Evolutionary conservation across 92 coral and sea anemone genomes (phyloP).

Genomic region (Parazoanthus swiftii): DNA sequence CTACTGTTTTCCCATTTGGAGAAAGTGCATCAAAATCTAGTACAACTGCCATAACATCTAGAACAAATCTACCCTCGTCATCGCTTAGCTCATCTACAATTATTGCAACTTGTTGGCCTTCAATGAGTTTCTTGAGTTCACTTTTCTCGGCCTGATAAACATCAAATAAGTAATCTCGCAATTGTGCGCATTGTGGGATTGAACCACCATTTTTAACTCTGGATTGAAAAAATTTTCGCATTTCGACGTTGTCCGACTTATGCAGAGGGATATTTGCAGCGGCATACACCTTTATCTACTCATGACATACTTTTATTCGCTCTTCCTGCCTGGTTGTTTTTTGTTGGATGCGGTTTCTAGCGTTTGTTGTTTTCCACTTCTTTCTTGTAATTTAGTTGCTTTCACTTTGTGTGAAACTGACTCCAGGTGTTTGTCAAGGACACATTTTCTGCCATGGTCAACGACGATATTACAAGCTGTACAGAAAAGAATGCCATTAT

Average conservation of each 20-base stretch:
- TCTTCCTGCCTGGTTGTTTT: no score
- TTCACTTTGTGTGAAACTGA: no score
- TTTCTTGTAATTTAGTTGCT: no score
- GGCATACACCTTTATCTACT: conserved; percentile 54
- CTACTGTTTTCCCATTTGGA: conserved; percentile 29
- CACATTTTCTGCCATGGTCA: no score
- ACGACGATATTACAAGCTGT: no score
- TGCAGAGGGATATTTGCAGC: conserved; percentile 61
- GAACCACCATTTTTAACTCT: conserved; percentile 63
- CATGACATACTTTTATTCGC: no score
- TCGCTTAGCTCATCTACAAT: conserved; percentile 61
- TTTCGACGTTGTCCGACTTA: conserved; percentile 53
- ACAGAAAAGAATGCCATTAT: no score
- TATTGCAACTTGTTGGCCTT: conserved; percentile 38
- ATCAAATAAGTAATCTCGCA: conserved; percentile 57
- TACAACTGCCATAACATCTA: conserved; percentile 44
- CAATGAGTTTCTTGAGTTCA: conserved; percentile 29
- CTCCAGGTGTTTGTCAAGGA: no score
- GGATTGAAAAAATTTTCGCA: conserved; percentile 47
- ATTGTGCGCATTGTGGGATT: conserved; percentile 50
- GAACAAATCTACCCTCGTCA: conserved; percentile 56
- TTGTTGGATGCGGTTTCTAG: no score
- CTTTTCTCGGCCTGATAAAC: conserved; percentile 43
- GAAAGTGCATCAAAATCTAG: conserved; percentile 44
- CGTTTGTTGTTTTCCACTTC: no score